Evolutionary conservation across 2,113 vertebrate genomes (phyloP), one percentile per base, ranked within the genome.

Genomic region (Butorides virescens): DNA sequence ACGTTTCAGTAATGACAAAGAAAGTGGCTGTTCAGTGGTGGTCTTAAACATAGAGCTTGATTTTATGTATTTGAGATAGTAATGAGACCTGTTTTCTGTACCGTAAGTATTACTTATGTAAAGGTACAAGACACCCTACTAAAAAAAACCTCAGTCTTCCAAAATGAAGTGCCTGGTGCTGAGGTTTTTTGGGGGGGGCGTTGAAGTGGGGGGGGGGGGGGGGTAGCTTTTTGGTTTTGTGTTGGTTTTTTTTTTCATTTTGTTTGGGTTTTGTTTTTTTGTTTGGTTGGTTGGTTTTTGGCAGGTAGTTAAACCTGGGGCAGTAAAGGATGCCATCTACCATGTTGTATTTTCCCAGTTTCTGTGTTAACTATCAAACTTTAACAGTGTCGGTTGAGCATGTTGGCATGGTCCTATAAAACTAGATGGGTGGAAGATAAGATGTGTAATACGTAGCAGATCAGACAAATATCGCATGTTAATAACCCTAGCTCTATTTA

Each of bases 1-100:
- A 95, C 94, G 98, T 97, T 98, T 95, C 96, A 94, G 93, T 96
- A 97, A 96, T 91, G 74, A 26, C 32, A 37, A 93, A 93, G 94
- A 49, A 36, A 30, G 56, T 42, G 34, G 37, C 66, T 29, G 25
- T 88, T 93, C 82, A 90, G 29, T 17, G 23, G 29, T 30, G 21
- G 15, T 49, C 36, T 68, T 26, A 62, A 44, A 46, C 21, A n/a
- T 52, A 44, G 25, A 86, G 8, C 26, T 75, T 93, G 70, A 76
- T 36, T 77, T 82, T 39, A 25, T 44, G 10, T 36, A 25, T 86
- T 59, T 53, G 30, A 55, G 49, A 44, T 55, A 55, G n/a, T 62
- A 49, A 47, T 49, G 23, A 86, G 44, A 44, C 62, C 36, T 47
- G 11, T 32, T 91, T 94, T 55, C 39, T 66, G 5, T 34, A 46